Evolutionary conservation across 2,797 vertebrate species (phyloP).

Genomic region (Enteromius afrohamiltoni): DNA sequence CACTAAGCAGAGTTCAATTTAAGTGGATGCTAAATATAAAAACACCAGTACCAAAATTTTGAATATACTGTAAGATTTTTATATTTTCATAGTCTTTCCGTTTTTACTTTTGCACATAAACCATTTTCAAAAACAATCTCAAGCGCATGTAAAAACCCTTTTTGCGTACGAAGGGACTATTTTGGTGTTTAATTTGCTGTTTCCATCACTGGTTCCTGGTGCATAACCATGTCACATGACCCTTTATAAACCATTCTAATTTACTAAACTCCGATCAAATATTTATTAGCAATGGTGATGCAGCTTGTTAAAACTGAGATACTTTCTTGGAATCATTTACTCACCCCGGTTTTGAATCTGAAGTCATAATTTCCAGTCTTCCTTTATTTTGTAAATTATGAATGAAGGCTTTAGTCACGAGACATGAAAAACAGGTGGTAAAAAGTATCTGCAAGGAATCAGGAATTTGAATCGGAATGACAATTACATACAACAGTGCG

Average conservation of each 20-base stretch:
- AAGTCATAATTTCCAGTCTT: too few relatives aligned
- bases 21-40: neutral
- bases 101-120: too few relatives aligned
- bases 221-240: neutral
- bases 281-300: neutral
- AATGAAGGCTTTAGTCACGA: neutral
- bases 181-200: too few relatives aligned
- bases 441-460: neutral
- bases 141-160: too few relatives aligned
- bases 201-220: neutral
- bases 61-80: neutral
- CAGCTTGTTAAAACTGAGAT: neutral
- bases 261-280: neutral
- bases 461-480: neutral
- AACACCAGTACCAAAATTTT: neutral
- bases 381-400: neutral
- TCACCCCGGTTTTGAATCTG: neutral
- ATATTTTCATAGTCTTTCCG: too few relatives aligned
- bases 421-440: neutral
- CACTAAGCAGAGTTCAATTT: neutral
- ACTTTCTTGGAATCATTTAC: neutral
- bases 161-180: too few relatives aligned
- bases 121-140: too few relatives aligned
- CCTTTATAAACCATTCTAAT: neutral
- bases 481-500: neutral